These are phyloP conservation scores for Archegozetes longisetosus DNA, from an alignment of 1,140 invertebrate genomes.

Conservation along the genomic window DNA sequence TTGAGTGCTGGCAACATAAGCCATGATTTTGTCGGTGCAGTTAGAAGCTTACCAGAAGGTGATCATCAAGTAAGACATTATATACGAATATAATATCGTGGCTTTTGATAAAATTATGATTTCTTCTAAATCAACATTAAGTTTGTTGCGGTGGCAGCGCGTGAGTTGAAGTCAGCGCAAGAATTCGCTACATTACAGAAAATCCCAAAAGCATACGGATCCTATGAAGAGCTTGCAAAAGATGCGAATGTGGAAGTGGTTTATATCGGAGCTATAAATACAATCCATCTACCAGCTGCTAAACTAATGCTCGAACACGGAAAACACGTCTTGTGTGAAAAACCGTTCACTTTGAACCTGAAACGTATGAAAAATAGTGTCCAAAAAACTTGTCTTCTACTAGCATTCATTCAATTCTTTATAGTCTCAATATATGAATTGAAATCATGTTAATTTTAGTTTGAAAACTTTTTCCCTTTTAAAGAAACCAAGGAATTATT, in stretches of 20 bases:
- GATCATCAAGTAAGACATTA: slow-evolving; percentile 41
- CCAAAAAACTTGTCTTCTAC: background rate
- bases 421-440: too few species aligned
- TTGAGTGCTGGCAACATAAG: slow-evolving; percentile 50
- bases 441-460: too few species aligned
- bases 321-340: slow-evolving; percentile 69
- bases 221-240: slow-evolving; percentile 52
- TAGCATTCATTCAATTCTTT: too few species aligned
- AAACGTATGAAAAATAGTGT: slow-evolving; percentile 27
- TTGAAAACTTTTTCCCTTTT: too few species aligned
- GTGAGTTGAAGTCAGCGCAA: slow-evolving; percentile 46
- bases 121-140: too few species aligned
- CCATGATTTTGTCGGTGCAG: slow-evolving; percentile 57
- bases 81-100: too few species aligned
- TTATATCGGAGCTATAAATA: slow-evolving; percentile 54
- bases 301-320: slow-evolving; percentile 51
- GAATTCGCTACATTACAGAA: slow-evolving; percentile 52
- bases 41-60: slow-evolving; percentile 39
- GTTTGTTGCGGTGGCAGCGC: slow-evolving; percentile 51
- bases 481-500: slow-evolving; percentile 42
- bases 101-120: too few species aligned
- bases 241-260: slow-evolving; percentile 58
- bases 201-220: slow-evolving; percentile 49
- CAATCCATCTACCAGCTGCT: slow-evolving; percentile 44
- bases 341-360: slow-evolving; percentile 54